phyloP scores from a whole-genome alignment of 2,888 invertebrate genomes.

The Synanthedon formicaeformis region DNA sequence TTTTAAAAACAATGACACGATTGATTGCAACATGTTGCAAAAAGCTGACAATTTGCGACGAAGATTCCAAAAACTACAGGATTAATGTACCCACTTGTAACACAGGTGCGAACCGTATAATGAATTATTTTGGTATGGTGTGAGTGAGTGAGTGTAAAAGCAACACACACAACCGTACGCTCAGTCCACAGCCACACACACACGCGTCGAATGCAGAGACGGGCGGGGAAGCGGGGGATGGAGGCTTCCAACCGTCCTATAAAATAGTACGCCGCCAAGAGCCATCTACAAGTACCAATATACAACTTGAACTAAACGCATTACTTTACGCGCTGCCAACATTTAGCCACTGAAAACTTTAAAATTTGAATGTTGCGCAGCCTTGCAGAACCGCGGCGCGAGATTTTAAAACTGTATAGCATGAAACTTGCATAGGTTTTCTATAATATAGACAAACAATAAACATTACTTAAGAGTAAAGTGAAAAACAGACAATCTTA shows the following conservation, averaged over 20 bases:
- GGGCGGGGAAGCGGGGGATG: constrained; percentile 14
- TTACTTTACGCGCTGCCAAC: constrained; percentile 44
- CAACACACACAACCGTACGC: constrained; percentile 20
- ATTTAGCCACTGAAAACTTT: constrained; percentile 33
- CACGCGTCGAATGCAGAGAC: not conserved
- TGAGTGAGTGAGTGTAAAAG: constrained; percentile 26
- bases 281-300: constrained; percentile 69
- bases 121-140: constrained; percentile 18
- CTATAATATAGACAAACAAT: constrained; percentile 14
- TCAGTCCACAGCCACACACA: constrained; percentile 11
- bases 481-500: constrained; percentile 8
- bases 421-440: constrained; percentile 22
- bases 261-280: constrained; percentile 52
- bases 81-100: too few relatives aligned
- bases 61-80: constrained; percentile 1
- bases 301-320: constrained; percentile 62
- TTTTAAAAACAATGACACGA: not conserved
- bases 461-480: constrained; percentile 12
- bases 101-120: constrained; percentile 4
- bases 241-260: constrained; percentile 47
- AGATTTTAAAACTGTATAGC: constrained; percentile 29
- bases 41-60: constrained; percentile 4
- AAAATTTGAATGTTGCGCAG: constrained; percentile 49
- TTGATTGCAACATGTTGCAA: not conserved
- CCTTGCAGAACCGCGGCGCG: constrained; percentile 42